A percentile compares a stretch with the other conserved stretches of the same genome.
Conservation (phyloP, 2,888 invertebrate species). For the Amaurobius ferox region DNA sequence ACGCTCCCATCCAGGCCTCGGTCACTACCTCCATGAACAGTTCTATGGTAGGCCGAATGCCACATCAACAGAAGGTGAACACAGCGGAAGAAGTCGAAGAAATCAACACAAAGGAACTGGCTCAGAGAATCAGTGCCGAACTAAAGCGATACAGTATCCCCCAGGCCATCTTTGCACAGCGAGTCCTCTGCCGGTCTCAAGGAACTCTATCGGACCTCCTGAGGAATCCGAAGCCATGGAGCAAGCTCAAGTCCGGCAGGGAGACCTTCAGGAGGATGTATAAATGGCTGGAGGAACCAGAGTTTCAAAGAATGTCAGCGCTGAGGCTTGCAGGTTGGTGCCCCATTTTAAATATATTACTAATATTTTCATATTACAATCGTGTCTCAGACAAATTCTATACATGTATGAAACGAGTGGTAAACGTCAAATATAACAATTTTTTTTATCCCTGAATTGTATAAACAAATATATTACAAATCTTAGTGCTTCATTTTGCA, state of each 20-base stretch:
- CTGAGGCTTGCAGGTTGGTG: conserved; percentile 94
- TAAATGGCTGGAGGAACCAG: conserved; percentile 99
- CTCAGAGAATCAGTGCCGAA: conserved; percentile 98
- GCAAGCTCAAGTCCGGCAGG: conserved; percentile 98
- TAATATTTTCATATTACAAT: too few relatives aligned
- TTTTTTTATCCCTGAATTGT: too few relatives aligned
- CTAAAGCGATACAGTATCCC: conserved; percentile 99
- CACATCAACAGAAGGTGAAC: conserved; percentile 36
- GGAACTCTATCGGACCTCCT: conserved; percentile 98
- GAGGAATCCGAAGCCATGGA: conserved; percentile 99
- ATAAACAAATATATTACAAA: too few relatives aligned
- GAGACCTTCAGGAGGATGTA: conserved; percentile 99
- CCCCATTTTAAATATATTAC: too few relatives aligned
- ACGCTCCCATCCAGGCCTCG: conserved; percentile 71
- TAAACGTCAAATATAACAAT: too few relatives aligned
- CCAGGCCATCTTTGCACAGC: conserved; percentile 99
- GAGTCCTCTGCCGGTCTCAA: conserved; percentile 97
- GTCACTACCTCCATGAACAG: conserved; percentile 67
- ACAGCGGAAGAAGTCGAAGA: conserved; percentile 87
- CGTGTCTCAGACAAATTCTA: too few relatives aligned
- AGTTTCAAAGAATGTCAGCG: conserved; percentile 99
- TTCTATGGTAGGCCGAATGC: conserved; percentile 46
- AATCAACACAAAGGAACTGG: conserved; percentile 98
- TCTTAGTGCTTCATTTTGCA: too few relatives aligned
- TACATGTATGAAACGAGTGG: too few relatives aligned